Evolutionary conservation across 2,797 vertebrate species (phyloP), one percentile per base, ranked within the genome.

Genomic region (Sebastes alutus): DNA sequence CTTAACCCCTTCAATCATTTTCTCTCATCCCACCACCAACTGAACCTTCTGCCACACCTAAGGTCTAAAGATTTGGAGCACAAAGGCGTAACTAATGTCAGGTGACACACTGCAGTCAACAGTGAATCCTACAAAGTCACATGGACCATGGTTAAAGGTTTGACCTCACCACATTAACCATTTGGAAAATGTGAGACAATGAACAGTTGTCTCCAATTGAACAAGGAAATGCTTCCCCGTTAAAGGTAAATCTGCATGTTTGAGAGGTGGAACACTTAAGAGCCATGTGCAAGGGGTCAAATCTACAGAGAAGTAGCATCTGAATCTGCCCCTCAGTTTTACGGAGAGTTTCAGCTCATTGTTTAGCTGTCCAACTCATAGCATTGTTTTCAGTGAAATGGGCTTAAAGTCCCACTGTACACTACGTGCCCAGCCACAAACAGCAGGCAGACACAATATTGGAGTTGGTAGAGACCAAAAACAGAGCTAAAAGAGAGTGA

Each of bases 131-230:
- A 42, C 70, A 70, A 77, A 30, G 4, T 80, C 80, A 79, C 78
- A 79, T 77, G 83, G 29, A 38, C 56, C 35, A 2, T 23, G 23
- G 59, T 60, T 49, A 75, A 82, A 81, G 70, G 29, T 67, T 76
- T 78, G 55, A 80, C 56, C 61, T 83, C 66, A 33, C 18, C 29
- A 64, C 54, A 75, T 73, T 11, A 61, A 38, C n/a, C n/a, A 14
- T 67, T 78, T 52, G 13, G 13, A 69, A 20, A 33, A 65, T 64
- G 49, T 72, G 72, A 22, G 65, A 63, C 23, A 68, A 25, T 61
- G 25, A 65, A 23, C 11, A 38, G 14, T 32, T 42, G 56, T 29
- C 55, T 46, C 7, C 18, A 54, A 13, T 9, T 62, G 32, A 78
- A 70, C 20, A 3, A 52, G 23, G 30, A 25, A 67, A 74, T 46